Base-by-base conservation (phyloP, 2,113 vertebrate genomes). In the Corythoichthys intestinalis region DNA sequence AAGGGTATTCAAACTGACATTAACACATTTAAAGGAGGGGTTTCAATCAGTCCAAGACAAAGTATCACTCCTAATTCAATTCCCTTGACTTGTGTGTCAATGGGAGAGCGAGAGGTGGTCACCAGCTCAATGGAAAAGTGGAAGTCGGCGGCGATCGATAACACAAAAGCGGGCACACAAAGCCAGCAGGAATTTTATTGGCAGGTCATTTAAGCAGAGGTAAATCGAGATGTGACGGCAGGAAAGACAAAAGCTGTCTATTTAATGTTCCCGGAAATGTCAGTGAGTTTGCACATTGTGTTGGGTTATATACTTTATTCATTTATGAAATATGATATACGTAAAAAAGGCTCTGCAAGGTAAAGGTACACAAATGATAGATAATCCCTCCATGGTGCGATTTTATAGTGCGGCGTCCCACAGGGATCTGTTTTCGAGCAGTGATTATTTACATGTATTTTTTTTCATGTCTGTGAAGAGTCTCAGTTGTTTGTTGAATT, bases 81-180 rank as follows among this genome's bases (percentile, higher is more conserved):
- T 50, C 52, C n/a, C 67, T 57, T 63, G 20, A 67, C 60, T 68
- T 4, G 39, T 62, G 65, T 65, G 78, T 79, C 73, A 70, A 63
- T 73, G 63, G 3, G 4, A 70, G 61, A 4, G 1, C 58, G 49
- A 52, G 49, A 4, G 49, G 1, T n/a, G 11, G 67, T 57, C 74
- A 70, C 47, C 66, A 17, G 48, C 66, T 74, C 75, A 69, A 37
- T 53, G 39, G 68, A 73, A 69, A 11, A 59, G 38, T 67, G 34
- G 6, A 6, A 58, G 74, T 71, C 67, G 71, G 70, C 20, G 37
- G 67, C 69, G 81, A 84, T 81, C 81, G 63, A 80, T 74, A 76
- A 79, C 70, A 35, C 62, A 69, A 58, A 71, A 65, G 41, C 47
- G 66, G 66, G 73, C 49, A 78, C 61, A 76, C 41, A 78, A 84